phyloP scores from a whole-genome alignment of 1,140 invertebrate species.

The Chelonus insularis region DNA sequence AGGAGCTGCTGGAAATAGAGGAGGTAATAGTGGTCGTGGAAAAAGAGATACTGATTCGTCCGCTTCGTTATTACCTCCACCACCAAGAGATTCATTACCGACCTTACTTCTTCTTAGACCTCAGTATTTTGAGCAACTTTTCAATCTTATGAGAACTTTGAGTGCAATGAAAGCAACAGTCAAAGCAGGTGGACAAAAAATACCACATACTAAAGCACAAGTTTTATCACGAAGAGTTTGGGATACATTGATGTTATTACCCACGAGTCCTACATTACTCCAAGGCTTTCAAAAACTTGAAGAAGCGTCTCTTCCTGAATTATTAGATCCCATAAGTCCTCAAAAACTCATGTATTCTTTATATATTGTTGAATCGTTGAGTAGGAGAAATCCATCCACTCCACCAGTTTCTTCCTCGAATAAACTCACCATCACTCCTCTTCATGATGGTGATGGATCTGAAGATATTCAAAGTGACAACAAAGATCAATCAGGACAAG shows the following conservation, averaged over 20 bases:
- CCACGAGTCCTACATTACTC: conserved; percentile 83
- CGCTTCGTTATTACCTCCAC: conserved; percentile 76
- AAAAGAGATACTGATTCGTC: conserved; percentile 71
- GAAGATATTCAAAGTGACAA: not conserved
- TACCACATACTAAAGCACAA: conserved; percentile 87
- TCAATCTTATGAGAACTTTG: conserved; percentile 85
- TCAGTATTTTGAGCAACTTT: conserved; percentile 87
- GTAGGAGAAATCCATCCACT: conserved; percentile 39
- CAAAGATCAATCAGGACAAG: conserved; percentile 44
- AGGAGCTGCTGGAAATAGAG: conserved; percentile 62
- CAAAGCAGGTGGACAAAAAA: conserved; percentile 69
- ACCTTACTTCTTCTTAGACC: conserved; percentile 82
- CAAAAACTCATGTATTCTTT: conserved; percentile 95
- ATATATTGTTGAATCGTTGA: conserved; percentile 84
- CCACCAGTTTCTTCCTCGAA: conserved; percentile 17
- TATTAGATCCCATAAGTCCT: conserved; percentile 83
- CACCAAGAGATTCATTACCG: conserved; percentile 79
- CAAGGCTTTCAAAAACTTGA: conserved; percentile 79
- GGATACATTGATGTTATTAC: conserved; percentile 90
- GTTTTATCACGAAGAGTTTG: conserved; percentile 87
- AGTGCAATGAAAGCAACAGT: conserved; percentile 79
- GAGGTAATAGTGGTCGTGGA: conserved; percentile 66
- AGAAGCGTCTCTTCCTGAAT: conserved; percentile 67
- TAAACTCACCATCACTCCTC: conserved; percentile 34
- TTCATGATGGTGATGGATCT: conserved; percentile 54